Base-by-base conservation (phyloP, 2,888 invertebrate genomes). In the Clanis bilineata region DNA sequence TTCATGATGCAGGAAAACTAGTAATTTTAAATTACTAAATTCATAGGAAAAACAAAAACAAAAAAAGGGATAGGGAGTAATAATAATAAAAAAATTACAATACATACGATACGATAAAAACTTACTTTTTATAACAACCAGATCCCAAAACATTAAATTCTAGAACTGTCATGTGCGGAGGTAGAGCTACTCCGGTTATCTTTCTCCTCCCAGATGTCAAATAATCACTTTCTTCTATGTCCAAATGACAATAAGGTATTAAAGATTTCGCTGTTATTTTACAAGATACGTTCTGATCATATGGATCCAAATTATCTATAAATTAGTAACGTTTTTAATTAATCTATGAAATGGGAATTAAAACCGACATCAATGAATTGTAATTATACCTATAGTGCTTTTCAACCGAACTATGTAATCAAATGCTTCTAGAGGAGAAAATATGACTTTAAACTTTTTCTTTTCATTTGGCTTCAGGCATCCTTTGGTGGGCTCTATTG, bases 231-330 rank as follows among this genome's bases (percentile, higher is more conserved):
- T 94, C 94, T 65, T 94, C 93, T 47, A 95, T 85, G 66, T 95
- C 95, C 70, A 96, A 94, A 77, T 96, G 95, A 71, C 94, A 95
- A 70, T 94, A 94, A 0, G 96, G 95, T 64, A 95, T 88, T 57
- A 95, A 72, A 64, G 95, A 94, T 69, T 93, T 93, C 0, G 93
- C 96, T 45, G 78, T 83, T 43, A 95, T 79, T 41, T 83, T 80
- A 38, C 94, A 93, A 23, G 84, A 68, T 57, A 93, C 80, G 70
- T 94, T 94, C 63, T 90, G 86, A 58, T 95, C 93, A 41, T 89
- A 89, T 39, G 94, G 93, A 64, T 85, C 87, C 41, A 94, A 82
- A 67, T 91, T 88, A 59, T 93, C 93, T 80, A 80, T 4, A 54
- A 61, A 32, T 18, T 15, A 6, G 39, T 12, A 25, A 28, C 25